Conservation (phyloP, 2,888 invertebrate species). For the Nasonovia ribisnigri region DNA sequence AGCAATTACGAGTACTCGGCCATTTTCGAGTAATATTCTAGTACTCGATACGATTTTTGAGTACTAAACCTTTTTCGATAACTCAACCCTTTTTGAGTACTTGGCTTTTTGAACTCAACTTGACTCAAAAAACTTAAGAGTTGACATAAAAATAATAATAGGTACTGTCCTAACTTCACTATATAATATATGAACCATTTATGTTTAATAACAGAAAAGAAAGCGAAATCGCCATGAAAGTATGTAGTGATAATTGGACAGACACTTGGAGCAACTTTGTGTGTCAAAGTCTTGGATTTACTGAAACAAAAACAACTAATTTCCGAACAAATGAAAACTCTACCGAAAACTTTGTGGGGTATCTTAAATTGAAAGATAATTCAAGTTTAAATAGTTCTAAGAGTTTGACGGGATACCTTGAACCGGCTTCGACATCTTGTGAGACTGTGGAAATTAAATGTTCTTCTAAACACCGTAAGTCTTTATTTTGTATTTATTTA, state of each 20-base stretch:
- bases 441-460: conserved; percentile 72
- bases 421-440: conserved; percentile 70
- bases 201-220: conserved; percentile 37
- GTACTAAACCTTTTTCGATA: neutral
- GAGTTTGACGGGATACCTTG: conserved; percentile 72
- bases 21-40: neutral
- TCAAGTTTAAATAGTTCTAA: conserved; percentile 68
- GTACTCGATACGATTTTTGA: neutral
- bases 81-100: neutral
- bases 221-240: conserved; percentile 40
- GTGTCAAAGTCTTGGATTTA: conserved; percentile 74
- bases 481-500: neutral
- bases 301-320: conserved; percentile 70
- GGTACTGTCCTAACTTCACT: too few relatives aligned
- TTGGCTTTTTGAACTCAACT: too few relatives aligned
- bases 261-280: conserved; percentile 73
- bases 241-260: conserved; percentile 71
- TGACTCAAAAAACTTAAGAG: too few relatives aligned
- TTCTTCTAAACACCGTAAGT: conserved; percentile 74
- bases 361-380: conserved; percentile 68
- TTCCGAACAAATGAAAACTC: conserved; percentile 68
- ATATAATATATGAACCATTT: neutral
- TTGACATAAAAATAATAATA: too few relatives aligned
- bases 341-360: conserved; percentile 65
- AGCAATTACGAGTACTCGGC: neutral